Base-by-base conservation (phyloP, 2,888 invertebrate genomes). In the Xestoiulus laeticollis region DNA sequence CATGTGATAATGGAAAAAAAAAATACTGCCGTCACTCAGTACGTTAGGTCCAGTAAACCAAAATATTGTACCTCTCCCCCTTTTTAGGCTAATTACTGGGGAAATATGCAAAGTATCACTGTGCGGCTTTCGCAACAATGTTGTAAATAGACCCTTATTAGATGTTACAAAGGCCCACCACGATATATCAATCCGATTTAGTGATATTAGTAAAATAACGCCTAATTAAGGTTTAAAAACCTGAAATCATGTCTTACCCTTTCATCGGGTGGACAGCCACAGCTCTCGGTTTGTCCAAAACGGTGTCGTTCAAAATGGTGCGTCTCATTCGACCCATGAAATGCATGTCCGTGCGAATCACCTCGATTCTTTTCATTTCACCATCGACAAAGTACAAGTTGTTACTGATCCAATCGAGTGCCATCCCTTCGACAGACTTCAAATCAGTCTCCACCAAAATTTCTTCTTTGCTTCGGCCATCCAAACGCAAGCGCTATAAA, bases 361-460 rank as follows among this genome's bases (percentile, higher is more conserved):
- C 95, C 92, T 97, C 96, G 88, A 98, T 96, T 91, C 95, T 95
- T 90, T 95, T 94, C 68, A 94, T 93, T 87, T 94, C 94, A 0
- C 96, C 96, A 91, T 98, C 97, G 0, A 97, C 96, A 91, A 97
- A 97, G 92, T 96, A 98, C 22, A 98, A 92, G 88, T 96, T 95
- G 88, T 96, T 95, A 0, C 96, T 96, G 19, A 97, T 95, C 96
- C 97, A 98, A 92, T 98, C 98, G 87, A 95, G 94, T 0, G 97
- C 96, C 95, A 98, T 95, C 1, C 97, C 96, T 92, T 97, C 97
- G 68, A 98, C 95, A 10, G 96, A 96, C 26, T 95, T 94, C 88
- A 97, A 91, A 90, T 96, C 95, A 0, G 94, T 94, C 85, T 95
- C 95, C 0, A 97, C 95, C 0, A 97, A 93, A 22, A 95, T 93